Evolutionary conservation across 2,888 invertebrate genomes (phyloP), one percentile per base, ranked within the genome.

Genomic region (Salpingus planirostris): DNA sequence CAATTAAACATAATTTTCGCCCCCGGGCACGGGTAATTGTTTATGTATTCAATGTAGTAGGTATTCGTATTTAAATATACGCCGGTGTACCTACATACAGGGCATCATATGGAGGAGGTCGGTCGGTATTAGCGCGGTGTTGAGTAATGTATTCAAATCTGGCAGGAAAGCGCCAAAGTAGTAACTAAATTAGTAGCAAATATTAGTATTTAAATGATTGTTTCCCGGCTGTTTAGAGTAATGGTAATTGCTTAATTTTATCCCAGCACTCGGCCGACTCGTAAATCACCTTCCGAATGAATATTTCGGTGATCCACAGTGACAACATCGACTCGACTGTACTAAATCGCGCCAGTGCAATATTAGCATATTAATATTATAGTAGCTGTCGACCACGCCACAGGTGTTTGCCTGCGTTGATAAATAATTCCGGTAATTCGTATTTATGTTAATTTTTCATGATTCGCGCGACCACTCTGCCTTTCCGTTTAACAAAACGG

Each of bases 291-390:
- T 12, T 24, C 27, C 27, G 31, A 36, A 35, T 35, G 27, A 27
- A 22, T 12, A 29, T 15, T 22, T 30, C 13, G 15, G 13, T 21
- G 29, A 29, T 33, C 13, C 21, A 24, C 13, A 35, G 21, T 29
- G 35, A 29, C 36, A 36, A 29, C 24, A 31, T 14, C 23, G 10
- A 11, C 28, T 34, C n/a, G n/a, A n/a, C n/a, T n/a, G n/a, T n/a
- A n/a, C 25, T 30, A 34, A 34, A 34, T 30, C 27, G 34, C 27
- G 13, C 10, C 27, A 13, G 8, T 14, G 27, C 23, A 23, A 23
- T 24, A 36, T 36, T 36, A 31, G 36, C 36, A 36, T 31, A 31
- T 36, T 36, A 31, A 36, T 36, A 31, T 36, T 27, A 36, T 36
- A 27, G 31, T 28, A 24, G 15, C 32, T 36, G 32, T 36, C 32